These are phyloP conservation scores for Drosophila setifemur DNA, from an alignment of 1,140 invertebrate species.

Conservation along the genomic window DNA sequence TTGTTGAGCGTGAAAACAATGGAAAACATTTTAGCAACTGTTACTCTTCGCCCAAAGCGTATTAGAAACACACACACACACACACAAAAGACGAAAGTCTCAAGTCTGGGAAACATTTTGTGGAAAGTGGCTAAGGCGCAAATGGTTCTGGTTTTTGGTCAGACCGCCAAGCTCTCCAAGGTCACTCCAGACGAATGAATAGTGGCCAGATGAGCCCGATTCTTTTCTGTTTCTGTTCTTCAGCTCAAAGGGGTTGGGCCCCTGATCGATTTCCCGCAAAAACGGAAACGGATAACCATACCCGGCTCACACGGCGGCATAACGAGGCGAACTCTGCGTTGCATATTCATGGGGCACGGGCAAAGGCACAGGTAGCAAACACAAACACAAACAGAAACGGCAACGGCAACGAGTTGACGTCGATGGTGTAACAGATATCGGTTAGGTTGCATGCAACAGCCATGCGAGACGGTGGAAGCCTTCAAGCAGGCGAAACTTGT, in stretches of 20 bases:
- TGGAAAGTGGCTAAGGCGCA: constrained; percentile 40
- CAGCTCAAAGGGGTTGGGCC: constrained; percentile 2
- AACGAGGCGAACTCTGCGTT: constrained; percentile 34
- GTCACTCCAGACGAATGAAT: constrained; percentile 26
- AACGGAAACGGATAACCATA: constrained; percentile 24
- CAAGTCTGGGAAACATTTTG: constrained; percentile 27
- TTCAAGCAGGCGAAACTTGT: background rate
- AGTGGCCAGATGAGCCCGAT: background rate
- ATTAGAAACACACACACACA: constrained; percentile 55
- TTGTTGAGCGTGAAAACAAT: constrained; percentile 81
- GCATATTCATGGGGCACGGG: constrained; percentile 36
- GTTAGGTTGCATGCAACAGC: constrained; percentile 30
- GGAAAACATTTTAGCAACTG: constrained; percentile 81
- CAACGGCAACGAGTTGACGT: constrained; percentile 14
- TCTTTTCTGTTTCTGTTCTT: background rate
- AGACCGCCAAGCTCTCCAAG: constrained; percentile 15
- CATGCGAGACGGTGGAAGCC: background rate
- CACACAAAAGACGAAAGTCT: constrained; percentile 7
- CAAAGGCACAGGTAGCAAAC: no score
- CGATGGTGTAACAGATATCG: constrained; percentile 43
- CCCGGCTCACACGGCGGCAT: constrained; percentile 16
- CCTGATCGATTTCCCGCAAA: constrained; percentile 41
- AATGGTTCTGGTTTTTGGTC: constrained; percentile 41
- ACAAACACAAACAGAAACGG: constrained; percentile 20
- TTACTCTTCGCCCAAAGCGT: constrained; percentile 73